Conservation (phyloP, 2,797 vertebrate genomes). For the Mallotus villosus region DNA sequence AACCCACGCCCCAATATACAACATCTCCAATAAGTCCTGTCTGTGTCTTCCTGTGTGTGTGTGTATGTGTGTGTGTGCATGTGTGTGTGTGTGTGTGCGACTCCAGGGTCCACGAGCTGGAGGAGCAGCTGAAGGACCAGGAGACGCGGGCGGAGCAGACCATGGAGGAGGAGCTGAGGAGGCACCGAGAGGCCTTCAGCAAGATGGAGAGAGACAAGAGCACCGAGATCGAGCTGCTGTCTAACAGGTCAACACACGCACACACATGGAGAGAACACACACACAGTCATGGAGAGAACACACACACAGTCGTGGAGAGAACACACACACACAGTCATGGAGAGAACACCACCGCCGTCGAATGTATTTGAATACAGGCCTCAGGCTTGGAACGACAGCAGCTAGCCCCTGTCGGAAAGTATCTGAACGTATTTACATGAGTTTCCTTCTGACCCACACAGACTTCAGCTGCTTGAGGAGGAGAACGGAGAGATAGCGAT, state of each 20-base stretch:
- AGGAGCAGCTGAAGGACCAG: conserved; percentile 95
- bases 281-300: neutral
- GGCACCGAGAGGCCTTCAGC: conserved; percentile 86
- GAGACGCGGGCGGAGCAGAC: conserved; percentile 85
- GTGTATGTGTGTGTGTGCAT: conserved; percentile 4
- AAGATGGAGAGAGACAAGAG: conserved; percentile 90
- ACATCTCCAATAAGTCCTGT: too few relatives aligned
- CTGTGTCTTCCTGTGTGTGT: too few relatives aligned
- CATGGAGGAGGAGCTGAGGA: conserved; percentile 80
- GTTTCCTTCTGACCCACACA: conserved; percentile 51
- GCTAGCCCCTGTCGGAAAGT: too few relatives aligned
- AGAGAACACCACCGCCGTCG: neutral
- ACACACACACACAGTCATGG: neutral
- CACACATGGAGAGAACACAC: conserved; percentile 75
- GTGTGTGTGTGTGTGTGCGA: conserved; percentile 18
- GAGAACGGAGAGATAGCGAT: conserved; percentile 83
- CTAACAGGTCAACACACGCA: conserved; percentile 76
- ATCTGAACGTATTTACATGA: too few relatives aligned
- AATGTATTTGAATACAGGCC: neutral
- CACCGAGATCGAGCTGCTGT: conserved; percentile 88
- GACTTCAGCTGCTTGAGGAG: conserved; percentile 88
- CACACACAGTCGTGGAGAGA: neutral
- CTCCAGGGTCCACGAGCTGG: conserved; percentile 89
- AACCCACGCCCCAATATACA: too few relatives aligned
- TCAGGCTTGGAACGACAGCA: too few relatives aligned